Base-by-base conservation (phyloP, 2,888 invertebrate genomes). In the Drosophila aldrichi region DNA sequence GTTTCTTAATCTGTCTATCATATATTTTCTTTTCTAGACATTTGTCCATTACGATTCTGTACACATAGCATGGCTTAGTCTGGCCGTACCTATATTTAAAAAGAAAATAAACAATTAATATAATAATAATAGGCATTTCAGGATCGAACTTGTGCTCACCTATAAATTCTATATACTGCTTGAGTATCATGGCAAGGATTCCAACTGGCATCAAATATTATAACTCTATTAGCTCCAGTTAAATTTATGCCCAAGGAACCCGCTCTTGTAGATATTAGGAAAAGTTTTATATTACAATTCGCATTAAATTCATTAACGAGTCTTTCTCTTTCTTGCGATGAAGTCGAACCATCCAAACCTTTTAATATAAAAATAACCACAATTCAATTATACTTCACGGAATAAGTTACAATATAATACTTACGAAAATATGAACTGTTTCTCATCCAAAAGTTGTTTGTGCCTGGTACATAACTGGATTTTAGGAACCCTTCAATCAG, bases 171-270 rank as follows among this genome's bases (percentile, higher is more conserved):
- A 92, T 99, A 99, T 16, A 99, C 98, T 36, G 99, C 99, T 94
- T 98, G 98, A 0, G 98, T 97, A 91, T 99, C 99, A 90, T 99
- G 99, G 91, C 99, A 99, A 1, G 99, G 99, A 94, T 99, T 99
- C 99, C 99, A 99, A 43, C 98, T 98, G 16, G 99, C 99, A 92
- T 99, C 99, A 90, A 99, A 96, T 55, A 99, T 98, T 46, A 99
- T 96, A 7, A 99, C 99, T 38, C 99, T 95, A 93, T 99, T 99
- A 0, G 99, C 99, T 18, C 99, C 98, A 22, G 98, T 97, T 74
- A 99, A 94, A 94, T 99, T 99, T 77, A 99, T 99, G 10, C 99
- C 99, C 38, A 99, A 94, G 16, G 98, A 98, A 2, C 99, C 99
- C 41, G 99, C 99, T 82, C 98, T 95, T 1, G 99, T 99, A 1